These are phyloP conservation scores for Ceratoteleas bidentatus DNA, from an alignment of 1,140 invertebrate genomes.

Conservation along the genomic window DNA sequence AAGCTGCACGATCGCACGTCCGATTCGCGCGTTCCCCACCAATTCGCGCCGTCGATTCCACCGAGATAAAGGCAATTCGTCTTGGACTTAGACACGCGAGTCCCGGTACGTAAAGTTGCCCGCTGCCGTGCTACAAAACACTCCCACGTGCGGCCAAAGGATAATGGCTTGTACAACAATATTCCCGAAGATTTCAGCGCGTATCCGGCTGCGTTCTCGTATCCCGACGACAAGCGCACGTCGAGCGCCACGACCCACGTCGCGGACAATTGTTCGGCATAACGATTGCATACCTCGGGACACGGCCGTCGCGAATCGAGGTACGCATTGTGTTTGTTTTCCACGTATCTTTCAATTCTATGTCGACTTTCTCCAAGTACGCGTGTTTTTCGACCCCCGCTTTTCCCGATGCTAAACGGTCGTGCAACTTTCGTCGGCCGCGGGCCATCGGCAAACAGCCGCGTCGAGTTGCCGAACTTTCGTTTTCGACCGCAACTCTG, in stretches of 20 bases:
- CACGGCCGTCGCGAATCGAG: constrained; percentile 40
- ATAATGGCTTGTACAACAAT: constrained; percentile 63
- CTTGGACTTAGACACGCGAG: constrained; percentile 50
- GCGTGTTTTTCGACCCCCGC: too few species aligned
- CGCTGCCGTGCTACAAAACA: constrained; percentile 53
- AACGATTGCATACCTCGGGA: constrained; percentile 52
- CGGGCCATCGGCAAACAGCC: background rate
- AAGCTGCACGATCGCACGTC: constrained; percentile 33
- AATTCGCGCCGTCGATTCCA: constrained; percentile 50
- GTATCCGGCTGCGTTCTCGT: constrained; percentile 51
- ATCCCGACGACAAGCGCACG: constrained; percentile 36
- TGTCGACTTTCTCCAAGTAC: constrained; percentile 12
- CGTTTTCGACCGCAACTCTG: background rate
- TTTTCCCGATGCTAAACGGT: too few species aligned
- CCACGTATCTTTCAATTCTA: constrained; percentile 56
- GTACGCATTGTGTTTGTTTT: constrained; percentile 53
- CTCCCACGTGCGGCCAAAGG: constrained; percentile 39
- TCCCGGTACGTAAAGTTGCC: constrained; percentile 45
- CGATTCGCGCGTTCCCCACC: constrained; percentile 44
- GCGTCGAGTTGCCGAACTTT: background rate
- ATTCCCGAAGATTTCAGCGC: constrained; percentile 57
- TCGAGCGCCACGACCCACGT: constrained; percentile 52
- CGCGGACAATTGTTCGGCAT: constrained; percentile 57
- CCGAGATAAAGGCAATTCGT: constrained; percentile 59
- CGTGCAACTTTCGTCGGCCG: too few species aligned